phyloP scores from a whole-genome alignment of 1,140 invertebrate genomes.

The Bombus superbus region DNA sequence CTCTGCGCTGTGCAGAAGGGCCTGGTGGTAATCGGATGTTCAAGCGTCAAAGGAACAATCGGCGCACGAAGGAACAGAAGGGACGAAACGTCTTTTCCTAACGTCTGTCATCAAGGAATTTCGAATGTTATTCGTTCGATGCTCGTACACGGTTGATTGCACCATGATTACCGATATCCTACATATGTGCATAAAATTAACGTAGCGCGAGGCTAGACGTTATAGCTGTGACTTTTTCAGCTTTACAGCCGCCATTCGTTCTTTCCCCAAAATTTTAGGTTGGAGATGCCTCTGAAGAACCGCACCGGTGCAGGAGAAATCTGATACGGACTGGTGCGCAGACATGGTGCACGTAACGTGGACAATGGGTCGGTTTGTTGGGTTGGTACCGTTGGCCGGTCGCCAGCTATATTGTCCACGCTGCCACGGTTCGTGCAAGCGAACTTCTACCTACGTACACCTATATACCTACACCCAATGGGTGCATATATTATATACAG shows the following conservation, averaged over 20 bases:
- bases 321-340: conserved; percentile 59
- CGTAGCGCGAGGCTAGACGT: too few relatives aligned
- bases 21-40: conserved; percentile 8
- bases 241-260: not conserved
- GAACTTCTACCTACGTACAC: conserved; percentile 51
- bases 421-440: conserved; percentile 61
- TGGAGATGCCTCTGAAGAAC: conserved; percentile 50
- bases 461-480: conserved; percentile 2
- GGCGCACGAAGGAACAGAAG: conserved; percentile 33
- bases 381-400: conserved; percentile 64
- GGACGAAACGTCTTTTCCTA: conserved; percentile 16
- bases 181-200: not conserved
- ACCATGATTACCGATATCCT: too few relatives aligned
- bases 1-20: not conserved
- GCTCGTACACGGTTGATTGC: too few relatives aligned
- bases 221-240: not conserved
- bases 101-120: conserved; percentile 30
- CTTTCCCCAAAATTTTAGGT: conserved; percentile 26
- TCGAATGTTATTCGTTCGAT: conserved; percentile 16
- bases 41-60: conserved; percentile 57
- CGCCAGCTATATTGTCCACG: conserved; percentile 72
- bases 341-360: conserved; percentile 46
- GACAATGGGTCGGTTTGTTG: conserved; percentile 72
- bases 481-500: conserved; percentile 63
- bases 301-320: conserved; percentile 53